These are phyloP conservation scores for Mellivora capensis DNA, from an alignment of 2,113 vertebrate genomes.

Conservation along the genomic window DNA sequence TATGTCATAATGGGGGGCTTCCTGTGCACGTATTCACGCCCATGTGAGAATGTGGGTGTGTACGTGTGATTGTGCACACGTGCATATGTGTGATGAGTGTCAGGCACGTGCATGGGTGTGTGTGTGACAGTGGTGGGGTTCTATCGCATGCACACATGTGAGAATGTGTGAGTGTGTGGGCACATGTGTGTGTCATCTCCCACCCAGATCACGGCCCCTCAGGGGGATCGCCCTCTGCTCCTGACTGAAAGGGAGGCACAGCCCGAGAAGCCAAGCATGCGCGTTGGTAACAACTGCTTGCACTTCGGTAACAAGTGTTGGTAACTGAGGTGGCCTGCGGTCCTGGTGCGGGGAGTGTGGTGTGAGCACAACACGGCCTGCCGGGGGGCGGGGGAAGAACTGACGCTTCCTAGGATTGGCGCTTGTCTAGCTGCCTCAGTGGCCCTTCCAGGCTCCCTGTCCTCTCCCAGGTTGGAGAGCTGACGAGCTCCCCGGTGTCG, in stretches of 20 bases:
- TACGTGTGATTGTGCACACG: neutral
- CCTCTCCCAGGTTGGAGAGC: too few relatives aligned
- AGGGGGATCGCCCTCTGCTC: neutral
- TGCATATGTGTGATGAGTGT: neutral
- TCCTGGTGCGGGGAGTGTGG: neutral
- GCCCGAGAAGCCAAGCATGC: neutral
- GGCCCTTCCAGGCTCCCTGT: accelerated
- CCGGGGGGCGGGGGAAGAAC: accelerated
- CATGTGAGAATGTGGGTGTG: neutral
- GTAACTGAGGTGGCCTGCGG: neutral
- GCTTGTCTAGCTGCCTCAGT: accelerated
- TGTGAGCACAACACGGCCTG: neutral
- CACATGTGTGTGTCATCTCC: too few relatives aligned
- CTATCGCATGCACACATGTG: neutral
- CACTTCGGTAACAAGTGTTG: neutral
- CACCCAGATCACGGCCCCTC: too few relatives aligned
- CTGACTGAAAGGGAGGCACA: neutral
- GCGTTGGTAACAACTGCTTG: neutral
- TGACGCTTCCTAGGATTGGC: neutral
- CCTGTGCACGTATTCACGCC: neutral
- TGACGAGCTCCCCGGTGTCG: accelerated
- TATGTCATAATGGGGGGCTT: neutral
- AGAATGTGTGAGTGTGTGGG: neutral
- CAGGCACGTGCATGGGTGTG: neutral
- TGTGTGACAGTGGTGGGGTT: neutral